Evolutionary conservation across 2,888 invertebrate species (phyloP).

Genomic region (Abrostola triplasia): DNA sequence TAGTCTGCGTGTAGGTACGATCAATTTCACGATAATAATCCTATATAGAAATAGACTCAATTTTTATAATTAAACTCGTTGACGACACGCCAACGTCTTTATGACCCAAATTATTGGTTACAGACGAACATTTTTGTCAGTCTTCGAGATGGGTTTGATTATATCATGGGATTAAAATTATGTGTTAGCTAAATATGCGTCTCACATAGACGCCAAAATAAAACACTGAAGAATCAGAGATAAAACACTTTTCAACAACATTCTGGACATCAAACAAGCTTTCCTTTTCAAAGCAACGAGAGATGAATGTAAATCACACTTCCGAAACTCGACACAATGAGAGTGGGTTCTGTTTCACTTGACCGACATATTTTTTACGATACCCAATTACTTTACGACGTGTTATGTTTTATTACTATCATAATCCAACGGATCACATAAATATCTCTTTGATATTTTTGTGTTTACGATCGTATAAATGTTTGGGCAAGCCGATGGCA

Average conservation of each 20-base stretch:
- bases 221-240: neutral
- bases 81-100: too few relatives aligned
- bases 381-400: conserved; percentile 52
- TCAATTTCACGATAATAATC: too few relatives aligned
- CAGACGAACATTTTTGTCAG: too few relatives aligned
- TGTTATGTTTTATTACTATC: conserved; percentile 47
- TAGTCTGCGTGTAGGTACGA: too few relatives aligned
- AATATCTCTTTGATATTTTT: conserved; percentile 35
- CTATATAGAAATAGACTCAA: too few relatives aligned
- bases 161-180: too few relatives aligned
- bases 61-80: too few relatives aligned
- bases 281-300: neutral
- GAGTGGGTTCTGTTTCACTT: conserved; percentile 32
- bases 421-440: conserved; percentile 36
- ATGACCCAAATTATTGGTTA: too few relatives aligned
- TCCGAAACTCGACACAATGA: neutral
- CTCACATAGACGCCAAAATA: neutral
- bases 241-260: neutral
- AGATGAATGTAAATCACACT: conserved; percentile 8
- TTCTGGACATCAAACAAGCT: neutral
- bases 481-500: conserved; percentile 6
- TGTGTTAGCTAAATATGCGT: too few relatives aligned
- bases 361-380: conserved; percentile 45
- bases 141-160: too few relatives aligned
- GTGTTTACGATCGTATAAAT: conserved; percentile 34